Base-by-base conservation (phyloP, 2,888 invertebrate genomes). In the Glomeris marginata region DNA sequence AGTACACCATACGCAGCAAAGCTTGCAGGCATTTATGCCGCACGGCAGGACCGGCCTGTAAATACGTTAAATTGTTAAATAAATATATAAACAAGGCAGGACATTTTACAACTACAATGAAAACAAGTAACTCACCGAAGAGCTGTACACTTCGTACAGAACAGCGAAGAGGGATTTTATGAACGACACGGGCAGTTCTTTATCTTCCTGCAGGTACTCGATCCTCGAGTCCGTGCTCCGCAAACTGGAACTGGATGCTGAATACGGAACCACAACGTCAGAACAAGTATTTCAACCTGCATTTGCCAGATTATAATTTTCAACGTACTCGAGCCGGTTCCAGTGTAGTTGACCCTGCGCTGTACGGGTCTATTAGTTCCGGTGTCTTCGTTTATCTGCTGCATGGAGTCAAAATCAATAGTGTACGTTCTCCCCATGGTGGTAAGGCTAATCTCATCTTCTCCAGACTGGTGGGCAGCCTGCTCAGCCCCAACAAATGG, bases 351-450 rank as follows among this genome's bases (percentile, higher is more conserved):
- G n/a, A 62, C 74, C 60, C 80, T 76, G 41, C 90, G 78, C 67
- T 92, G 92, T 55, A 97, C 88, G 38, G 88, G 83, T 42, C 94
- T 74, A 35, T 91, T 84, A 28, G 90, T 91, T 54, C 95, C 95
- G 1, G 92, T 90, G 68, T 94, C 94, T 72, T 97, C 95, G 68
- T 95, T 97, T 57, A 95, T 87, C 74, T 97, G 94, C 69, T 92
- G 92, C 92, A 95, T 91, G 59, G 90, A 83, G 64, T 88, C 84
- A 64, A 97, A 85, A 73, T 97, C 95, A 57, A 97, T 83, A 1
- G 92, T 91, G 71, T 94, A 95, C 2, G 91, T 90, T 60, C 91
- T 78, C 47, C 92, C 92, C 64, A 90, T 75, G 47, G 91, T 86
- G 51, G 84, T 85, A 57, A 97, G 75, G 64, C 85, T 86, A 59